These are phyloP conservation scores for Elephas maximus DNA, from an alignment of 2,113 vertebrate species.

Conservation along the genomic window DNA sequence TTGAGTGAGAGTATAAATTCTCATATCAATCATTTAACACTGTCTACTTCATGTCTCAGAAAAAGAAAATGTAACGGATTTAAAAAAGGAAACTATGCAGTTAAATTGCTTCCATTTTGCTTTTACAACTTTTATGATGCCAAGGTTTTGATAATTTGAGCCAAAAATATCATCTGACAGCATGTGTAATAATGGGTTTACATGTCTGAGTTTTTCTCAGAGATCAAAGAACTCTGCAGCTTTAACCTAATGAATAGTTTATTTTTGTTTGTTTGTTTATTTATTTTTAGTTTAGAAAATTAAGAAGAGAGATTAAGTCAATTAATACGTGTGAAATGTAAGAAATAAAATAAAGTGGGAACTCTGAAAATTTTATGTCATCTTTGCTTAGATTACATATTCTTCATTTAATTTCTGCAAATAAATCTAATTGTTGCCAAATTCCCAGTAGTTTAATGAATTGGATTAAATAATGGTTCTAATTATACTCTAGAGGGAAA, in stretches of 20 bases:
- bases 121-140: not conserved
- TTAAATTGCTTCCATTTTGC: constrained; percentile 26
- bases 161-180: not conserved
- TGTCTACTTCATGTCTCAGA: not conserved
- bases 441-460: constrained; percentile 44
- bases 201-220: constrained; percentile 46
- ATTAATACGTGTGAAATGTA: not conserved
- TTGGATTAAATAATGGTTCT: constrained; percentile 63
- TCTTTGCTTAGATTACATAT: constrained; percentile 22
- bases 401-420: constrained; percentile 23
- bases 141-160: constrained; percentile 2
- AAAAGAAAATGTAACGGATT: not conserved
- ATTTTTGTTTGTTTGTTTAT: not conserved
- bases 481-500: constrained; percentile 51
- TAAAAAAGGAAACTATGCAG: not conserved
- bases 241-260: not conserved
- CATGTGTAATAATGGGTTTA: not conserved
- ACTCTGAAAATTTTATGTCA: not conserved
- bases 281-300: not conserved
- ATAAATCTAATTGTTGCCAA: constrained; percentile 48
- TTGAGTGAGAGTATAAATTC: not conserved
- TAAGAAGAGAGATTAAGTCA: constrained; percentile 9
- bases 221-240: not conserved
- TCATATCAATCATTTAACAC: not conserved
- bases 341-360: not conserved